Evolutionary conservation across 2,888 invertebrate genomes (phyloP).

Genomic region (Cristatella mucedo): DNA sequence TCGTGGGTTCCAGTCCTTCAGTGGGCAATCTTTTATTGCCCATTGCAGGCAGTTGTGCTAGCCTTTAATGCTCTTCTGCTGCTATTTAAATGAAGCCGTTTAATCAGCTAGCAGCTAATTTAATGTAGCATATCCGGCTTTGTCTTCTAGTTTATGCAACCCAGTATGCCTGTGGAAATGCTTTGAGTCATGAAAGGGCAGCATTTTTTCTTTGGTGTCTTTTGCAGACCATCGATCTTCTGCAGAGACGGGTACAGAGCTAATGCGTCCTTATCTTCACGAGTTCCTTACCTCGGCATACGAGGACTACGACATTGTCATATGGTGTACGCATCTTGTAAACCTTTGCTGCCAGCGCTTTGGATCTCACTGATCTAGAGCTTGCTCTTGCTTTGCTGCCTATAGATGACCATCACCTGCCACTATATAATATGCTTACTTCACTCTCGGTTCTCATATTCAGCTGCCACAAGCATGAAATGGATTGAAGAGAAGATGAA

Average conservation of each 20-base stretch:
- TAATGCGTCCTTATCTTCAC: constrained; percentile 87
- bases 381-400: not conserved
- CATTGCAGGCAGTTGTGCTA: too few species aligned
- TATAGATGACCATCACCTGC: not conserved
- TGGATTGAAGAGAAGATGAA: constrained; percentile 97
- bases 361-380: not conserved
- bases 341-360: not conserved
- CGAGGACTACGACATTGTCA: constrained; percentile 75
- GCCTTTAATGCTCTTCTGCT: too few species aligned
- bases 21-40: too few species aligned
- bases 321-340: constrained; percentile 77
- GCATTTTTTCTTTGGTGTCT: too few species aligned
- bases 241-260: constrained; percentile 68
- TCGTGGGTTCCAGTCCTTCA: too few species aligned
- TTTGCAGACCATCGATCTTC: constrained; percentile 65
- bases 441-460: constrained; percentile 12
- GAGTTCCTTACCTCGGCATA: constrained; percentile 61
- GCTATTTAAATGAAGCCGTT: too few species aligned
- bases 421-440: not conserved
- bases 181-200: too few species aligned
- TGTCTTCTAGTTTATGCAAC: too few species aligned
- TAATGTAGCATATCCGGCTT: too few species aligned
- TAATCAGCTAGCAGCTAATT: too few species aligned
- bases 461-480: constrained; percentile 83
- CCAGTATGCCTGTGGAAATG: too few species aligned